Conservation (phyloP, 1,140 invertebrate species). For the Halyomorpha halys region DNA sequence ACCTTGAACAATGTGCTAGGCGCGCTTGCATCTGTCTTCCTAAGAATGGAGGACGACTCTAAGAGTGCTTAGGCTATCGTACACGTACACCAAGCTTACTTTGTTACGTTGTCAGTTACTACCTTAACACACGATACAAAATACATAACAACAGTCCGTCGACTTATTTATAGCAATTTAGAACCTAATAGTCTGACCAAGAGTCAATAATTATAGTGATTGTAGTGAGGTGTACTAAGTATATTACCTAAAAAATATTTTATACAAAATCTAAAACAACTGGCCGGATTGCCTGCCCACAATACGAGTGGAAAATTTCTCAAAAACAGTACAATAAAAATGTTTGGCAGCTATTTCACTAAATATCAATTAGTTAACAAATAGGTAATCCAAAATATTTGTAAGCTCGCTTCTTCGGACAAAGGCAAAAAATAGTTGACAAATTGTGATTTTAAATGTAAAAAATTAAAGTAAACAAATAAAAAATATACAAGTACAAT, state of each 20-base stretch:
- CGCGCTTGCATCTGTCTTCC: conserved; percentile 19
- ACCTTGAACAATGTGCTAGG: conserved; percentile 24
- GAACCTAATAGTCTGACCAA: not conserved
- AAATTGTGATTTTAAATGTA: too few relatives aligned
- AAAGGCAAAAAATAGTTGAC: conserved; percentile 8
- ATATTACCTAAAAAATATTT: conserved; percentile 12
- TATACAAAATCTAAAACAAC: conserved; percentile 25
- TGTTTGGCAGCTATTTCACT: too few relatives aligned
- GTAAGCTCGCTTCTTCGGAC: conserved; percentile 28
- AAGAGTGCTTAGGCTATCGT: conserved; percentile 14
- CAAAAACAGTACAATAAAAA: too few relatives aligned
- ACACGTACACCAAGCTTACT: conserved; percentile 2
- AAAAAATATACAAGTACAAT: not conserved
- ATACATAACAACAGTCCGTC: too few relatives aligned
- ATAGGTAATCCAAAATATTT: not conserved
- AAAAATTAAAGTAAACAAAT: not conserved
- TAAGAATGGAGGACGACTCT: conserved; percentile 17
- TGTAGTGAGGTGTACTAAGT: conserved; percentile 11
- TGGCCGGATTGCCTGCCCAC: conserved; percentile 27
- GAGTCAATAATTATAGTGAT: conserved; percentile 4
- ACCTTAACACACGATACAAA: too few relatives aligned
- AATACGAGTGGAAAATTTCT: conserved; percentile 9
- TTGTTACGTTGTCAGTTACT: too few relatives aligned
- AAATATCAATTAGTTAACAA: conserved; percentile 10
- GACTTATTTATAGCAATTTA: not conserved